These are phyloP conservation scores for Lichenostomus cassidix DNA, from an alignment of 2,113 vertebrate species.

Conservation along the genomic window DNA sequence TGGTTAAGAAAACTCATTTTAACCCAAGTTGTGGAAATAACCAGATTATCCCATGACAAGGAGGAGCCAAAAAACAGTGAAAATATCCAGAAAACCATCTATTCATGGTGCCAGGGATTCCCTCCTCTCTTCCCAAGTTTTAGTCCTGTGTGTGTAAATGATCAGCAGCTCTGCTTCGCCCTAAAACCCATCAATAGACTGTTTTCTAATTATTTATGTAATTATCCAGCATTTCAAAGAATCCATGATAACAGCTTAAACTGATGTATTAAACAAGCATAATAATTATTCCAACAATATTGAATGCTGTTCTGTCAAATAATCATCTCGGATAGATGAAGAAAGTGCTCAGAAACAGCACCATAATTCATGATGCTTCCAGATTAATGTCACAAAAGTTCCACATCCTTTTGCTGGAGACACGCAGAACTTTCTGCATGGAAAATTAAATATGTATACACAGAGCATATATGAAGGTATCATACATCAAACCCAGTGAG, in stretches of 20 bases:
- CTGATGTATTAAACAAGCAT: conserved; percentile 66
- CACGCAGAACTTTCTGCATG: conserved; percentile 61
- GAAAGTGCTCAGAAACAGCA: conserved; percentile 55
- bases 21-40: neutral
- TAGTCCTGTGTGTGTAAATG: conserved; percentile 26
- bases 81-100: neutral
- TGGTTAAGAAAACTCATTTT: neutral
- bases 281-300: conserved; percentile 71
- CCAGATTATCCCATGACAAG: fast-evolving
- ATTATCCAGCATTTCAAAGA: conserved; percentile 70
- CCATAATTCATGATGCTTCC: conserved; percentile 58
- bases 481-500: conserved; percentile 39
- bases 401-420: conserved; percentile 44
- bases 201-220: conserved; percentile 74
- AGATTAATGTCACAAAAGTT: conserved; percentile 42
- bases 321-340: conserved; percentile 49
- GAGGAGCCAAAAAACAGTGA: neutral
- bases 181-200: conserved; percentile 26
- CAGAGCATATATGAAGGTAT: conserved; percentile 18
- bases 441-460: conserved; percentile 15
- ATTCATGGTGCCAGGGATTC: neutral
- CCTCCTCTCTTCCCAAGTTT: conserved; percentile 21
- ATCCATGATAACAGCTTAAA: conserved; percentile 66
- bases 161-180: conserved; percentile 35
- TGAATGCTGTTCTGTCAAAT: conserved; percentile 67